Conservation (phyloP, 2,113 vertebrate species). For the Melanerpes aurifrons region DNA sequence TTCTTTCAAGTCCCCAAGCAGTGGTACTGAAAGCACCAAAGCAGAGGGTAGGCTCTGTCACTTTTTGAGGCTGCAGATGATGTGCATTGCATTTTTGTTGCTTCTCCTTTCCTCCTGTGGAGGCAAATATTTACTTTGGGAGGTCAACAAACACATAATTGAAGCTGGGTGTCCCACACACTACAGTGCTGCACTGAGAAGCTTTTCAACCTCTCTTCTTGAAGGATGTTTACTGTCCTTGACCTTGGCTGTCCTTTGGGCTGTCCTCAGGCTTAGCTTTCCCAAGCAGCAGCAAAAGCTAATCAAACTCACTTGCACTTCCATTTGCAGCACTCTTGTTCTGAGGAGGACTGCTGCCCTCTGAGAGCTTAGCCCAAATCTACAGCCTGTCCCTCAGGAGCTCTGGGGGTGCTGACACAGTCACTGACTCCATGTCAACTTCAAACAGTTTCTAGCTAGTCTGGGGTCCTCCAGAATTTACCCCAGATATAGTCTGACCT, state of each 20-base stretch:
- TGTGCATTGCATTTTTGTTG: neutral
- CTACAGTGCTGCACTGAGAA: neutral
- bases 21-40: neutral
- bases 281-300: neutral
- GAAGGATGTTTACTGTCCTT: neutral
- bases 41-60: neutral
- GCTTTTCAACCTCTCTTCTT: neutral
- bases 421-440: neutral
- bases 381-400: neutral
- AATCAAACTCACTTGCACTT: slow-evolving; percentile 9
- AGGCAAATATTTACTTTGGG: slow-evolving; percentile 14
- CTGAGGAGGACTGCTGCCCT: neutral
- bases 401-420: neutral
- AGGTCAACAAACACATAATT: neutral
- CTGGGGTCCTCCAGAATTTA: neutral
- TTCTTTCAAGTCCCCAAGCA: neutral
- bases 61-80: neutral
- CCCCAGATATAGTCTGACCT: neutral
- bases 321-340: neutral
- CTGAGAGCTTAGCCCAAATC: neutral
- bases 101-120: neutral
- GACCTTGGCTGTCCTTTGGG: neutral
- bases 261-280: neutral
- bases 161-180: neutral
- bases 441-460: neutral